Base-by-base conservation (phyloP, 2,113 vertebrate genomes). In the Corythornis vintsioides region DNA sequence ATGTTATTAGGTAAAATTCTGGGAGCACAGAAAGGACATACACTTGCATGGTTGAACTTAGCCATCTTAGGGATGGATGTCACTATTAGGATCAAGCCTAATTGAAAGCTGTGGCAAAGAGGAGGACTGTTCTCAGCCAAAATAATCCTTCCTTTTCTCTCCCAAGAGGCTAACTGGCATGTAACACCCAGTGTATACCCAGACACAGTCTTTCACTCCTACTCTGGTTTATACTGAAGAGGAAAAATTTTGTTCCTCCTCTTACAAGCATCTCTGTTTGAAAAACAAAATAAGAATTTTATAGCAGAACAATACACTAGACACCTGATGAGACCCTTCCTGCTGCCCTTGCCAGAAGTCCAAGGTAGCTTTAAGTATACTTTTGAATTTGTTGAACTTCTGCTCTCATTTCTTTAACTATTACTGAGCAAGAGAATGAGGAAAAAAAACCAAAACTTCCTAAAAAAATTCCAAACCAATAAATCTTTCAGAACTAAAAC, bases 131-230 rank as follows among this genome's bases (percentile, higher is more conserved):
- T 52, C 28, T 56, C 43, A 72, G 33, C 3, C 25, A 10, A 64
- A 40, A 60, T 19, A 7, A 67, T 35, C 2, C 29, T 40, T 47
- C 9, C 4, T 4, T 4, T 73, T 77, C 29, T 10, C 15, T 40
- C 45, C 6, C 11, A 50, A 55, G 26, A 57, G 3, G 0, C 2
- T 35, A 48, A 24, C 26, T 35, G 29, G 18, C 2, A 53, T 10
- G 15, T 22, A 57, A 4, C 13, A 38, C 8, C 7, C 13, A 52
- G 9, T 4, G 12, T 47, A 42, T 4, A 79, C 3, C 28, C 29
- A 1, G 1, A 61, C 3, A 25, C 0, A 57, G 28, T 6, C 4
- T 45, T 38, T 53, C 4, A 24, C 15, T 43, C 3, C 14, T 8
- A 47, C 2, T 52, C 40, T 5, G 3, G 10, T 40, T 89, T 38